These are phyloP conservation scores for Nebria brevicollis DNA, from an alignment of 2,888 invertebrate genomes.

Conservation along the genomic window DNA sequence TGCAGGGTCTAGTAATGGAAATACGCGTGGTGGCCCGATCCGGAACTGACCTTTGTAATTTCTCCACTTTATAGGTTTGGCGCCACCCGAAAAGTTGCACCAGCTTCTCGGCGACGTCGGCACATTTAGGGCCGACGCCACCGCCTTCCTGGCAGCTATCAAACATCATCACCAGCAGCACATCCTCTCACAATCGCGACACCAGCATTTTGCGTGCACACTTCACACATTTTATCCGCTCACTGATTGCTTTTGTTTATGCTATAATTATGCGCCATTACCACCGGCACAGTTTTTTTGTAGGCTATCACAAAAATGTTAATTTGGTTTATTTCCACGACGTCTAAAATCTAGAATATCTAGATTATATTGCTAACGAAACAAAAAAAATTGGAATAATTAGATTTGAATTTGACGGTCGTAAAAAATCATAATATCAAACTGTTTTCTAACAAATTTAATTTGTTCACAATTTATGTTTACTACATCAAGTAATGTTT, in stretches of 20 bases:
- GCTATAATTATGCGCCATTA: not conserved
- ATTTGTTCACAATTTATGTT: too few species aligned
- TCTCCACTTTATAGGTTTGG: constrained; percentile 82
- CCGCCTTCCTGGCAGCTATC: constrained; percentile 57
- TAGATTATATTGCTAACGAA: not conserved
- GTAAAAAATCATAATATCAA: not conserved
- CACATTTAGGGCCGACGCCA: constrained; percentile 69
- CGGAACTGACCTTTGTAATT: constrained; percentile 73
- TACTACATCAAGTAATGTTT: too few species aligned
- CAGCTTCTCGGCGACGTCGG: constrained; percentile 80
- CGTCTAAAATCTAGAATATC: not conserved
- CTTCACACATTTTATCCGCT: not conserved
- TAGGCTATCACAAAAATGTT: not conserved
- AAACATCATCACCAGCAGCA: constrained; percentile 53
- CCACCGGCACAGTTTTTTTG: not conserved
- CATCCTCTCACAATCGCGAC: not conserved
- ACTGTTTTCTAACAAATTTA: not conserved
- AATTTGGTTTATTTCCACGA: not conserved
- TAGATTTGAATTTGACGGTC: not conserved
- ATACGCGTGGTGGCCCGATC: constrained; percentile 65
- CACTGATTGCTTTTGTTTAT: not conserved
- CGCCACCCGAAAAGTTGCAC: constrained; percentile 82
- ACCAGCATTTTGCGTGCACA: not conserved
- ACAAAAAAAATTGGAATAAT: not conserved
- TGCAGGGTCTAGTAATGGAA: constrained; percentile 61